A percentile compares a stretch with the other conserved stretches of the same genome.
Conservation (phyloP, 2,797 vertebrate species). For the Trematomus bernacchii region DNA sequence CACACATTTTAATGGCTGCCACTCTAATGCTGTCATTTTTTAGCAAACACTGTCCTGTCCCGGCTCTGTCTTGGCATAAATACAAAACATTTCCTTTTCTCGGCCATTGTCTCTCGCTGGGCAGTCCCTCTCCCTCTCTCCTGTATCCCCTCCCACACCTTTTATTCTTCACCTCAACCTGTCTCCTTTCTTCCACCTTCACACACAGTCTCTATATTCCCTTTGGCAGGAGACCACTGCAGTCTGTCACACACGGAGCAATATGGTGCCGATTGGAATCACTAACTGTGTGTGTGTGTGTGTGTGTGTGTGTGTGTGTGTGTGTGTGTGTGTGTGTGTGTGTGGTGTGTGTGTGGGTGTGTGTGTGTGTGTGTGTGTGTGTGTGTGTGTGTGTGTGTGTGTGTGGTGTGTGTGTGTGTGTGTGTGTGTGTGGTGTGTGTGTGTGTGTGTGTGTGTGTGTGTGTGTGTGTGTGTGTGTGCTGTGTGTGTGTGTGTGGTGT, state of each 20-base stretch:
- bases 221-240: slow-evolving; percentile 58
- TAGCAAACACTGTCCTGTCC: slow-evolving; percentile 39
- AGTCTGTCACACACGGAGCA: slow-evolving; percentile 61
- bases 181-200: slow-evolving; percentile 13
- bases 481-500: slow-evolving; percentile 3
- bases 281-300: slow-evolving; percentile 10
- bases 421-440: slow-evolving; percentile 1
- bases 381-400: slow-evolving; percentile 9
- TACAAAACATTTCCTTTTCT: slow-evolving; percentile 42
- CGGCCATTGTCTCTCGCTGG: slow-evolving; percentile 7
- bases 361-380: background rate
- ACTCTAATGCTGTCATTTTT: slow-evolving; percentile 39
- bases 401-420: slow-evolving; percentile 8
- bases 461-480: slow-evolving; percentile 12
- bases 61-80: slow-evolving; percentile 46
- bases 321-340: background rate
- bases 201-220: slow-evolving; percentile 23
- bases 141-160: slow-evolving; percentile 10
- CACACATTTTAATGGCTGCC: slow-evolving; percentile 45
- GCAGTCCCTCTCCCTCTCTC: background rate
- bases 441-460: slow-evolving; percentile 5
- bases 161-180: slow-evolving; percentile 9
- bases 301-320: background rate
- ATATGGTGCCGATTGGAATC: slow-evolving; percentile 57
- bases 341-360: slow-evolving; percentile 14